Evolutionary conservation across 2,797 vertebrate species (phyloP), one percentile per base, ranked within the genome.

Genomic region (Prunella strophiata): DNA sequence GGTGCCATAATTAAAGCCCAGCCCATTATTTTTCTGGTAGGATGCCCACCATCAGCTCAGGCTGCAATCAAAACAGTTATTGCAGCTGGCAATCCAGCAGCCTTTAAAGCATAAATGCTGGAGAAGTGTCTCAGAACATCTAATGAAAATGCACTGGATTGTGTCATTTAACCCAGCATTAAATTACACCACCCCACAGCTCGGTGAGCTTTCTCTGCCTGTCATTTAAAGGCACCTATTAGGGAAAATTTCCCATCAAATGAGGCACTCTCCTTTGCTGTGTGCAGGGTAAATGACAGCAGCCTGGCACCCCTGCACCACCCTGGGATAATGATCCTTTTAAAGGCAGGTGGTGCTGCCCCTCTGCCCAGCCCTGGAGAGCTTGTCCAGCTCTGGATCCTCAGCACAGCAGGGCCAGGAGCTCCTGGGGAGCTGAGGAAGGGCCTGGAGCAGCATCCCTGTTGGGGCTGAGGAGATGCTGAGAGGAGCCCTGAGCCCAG

Each of bases 131-230:
- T 93, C 91, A 89, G 95, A 97, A 95, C 90, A 83, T 65, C 94
- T 95, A 93, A 97, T 96, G 95, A 91, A 96, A 97, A 96, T 10
- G 94, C 94, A 91, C 6, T 51, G 91, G 96, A 86, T 92, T 75
- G 96, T 90, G 88, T 82, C 96, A 16, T 96, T 97, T 95, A 96
- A 93, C 96, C 94, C 96, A 85, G 94, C 96, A 91, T 93, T 97
- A 96, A 97, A 96, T 96, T 96, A 88, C 92, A 85, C 89, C 52
- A 45, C 73, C 87, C 83, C 94, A 91, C 22, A 91, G 91, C 86
- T 72, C 75, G 61, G 50, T 76, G 95, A 67, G 61, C 89, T 95
- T 77, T 74, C 91, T 87, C 85, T 77, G 88, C 77, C 57, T 58
- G 83, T 62, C 94, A 93, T 95, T 97, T 94, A 43, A 91, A 96